A percentile compares a stretch with the other conserved stretches of the same genome.
Evolutionary conservation across 2,113 vertebrate species (phyloP).

Genomic region (Seriola aureovittata): DNA sequence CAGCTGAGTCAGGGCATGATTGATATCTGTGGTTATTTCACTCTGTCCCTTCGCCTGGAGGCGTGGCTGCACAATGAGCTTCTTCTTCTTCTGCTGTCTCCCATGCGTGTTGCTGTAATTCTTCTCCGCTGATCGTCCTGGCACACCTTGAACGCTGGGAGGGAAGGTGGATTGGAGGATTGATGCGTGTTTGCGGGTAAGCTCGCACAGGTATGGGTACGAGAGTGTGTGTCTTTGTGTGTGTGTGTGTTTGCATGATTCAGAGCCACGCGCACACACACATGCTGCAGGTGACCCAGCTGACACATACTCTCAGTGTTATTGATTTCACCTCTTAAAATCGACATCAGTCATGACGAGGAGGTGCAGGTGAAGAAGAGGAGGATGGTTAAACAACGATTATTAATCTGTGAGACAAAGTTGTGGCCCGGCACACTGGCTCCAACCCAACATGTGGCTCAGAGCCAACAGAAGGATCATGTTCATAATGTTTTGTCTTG

Average conservation of each 20-base stretch:
- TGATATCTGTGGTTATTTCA: constrained; percentile 60
- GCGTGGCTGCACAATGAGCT: constrained; percentile 51
- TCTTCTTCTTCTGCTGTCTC: constrained; percentile 57
- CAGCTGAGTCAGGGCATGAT: constrained; percentile 55
- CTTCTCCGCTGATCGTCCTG: constrained; percentile 26
- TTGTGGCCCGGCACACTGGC: background rate
- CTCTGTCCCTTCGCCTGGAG: constrained; percentile 38
- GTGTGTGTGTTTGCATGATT: background rate
- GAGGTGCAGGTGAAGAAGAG: constrained; percentile 33
- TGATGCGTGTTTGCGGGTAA: constrained; percentile 13
- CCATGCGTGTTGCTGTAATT: constrained; percentile 25
- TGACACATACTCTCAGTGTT: constrained; percentile 19
- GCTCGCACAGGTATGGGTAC: background rate
- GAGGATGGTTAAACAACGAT: constrained; percentile 18
- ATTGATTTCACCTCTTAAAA: constrained; percentile 44
- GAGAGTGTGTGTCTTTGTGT: background rate
- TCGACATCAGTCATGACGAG: constrained; percentile 24
- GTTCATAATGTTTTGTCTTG: constrained; percentile 26
- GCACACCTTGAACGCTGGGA: constrained; percentile 49
- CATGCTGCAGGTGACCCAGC: background rate
- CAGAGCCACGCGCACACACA: constrained; percentile 22
- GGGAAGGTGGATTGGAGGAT: background rate
- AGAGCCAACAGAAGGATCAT: background rate
- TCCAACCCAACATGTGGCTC: background rate
- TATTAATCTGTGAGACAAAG: constrained; percentile 1